Evolutionary conservation across 2,888 invertebrate species (phyloP), one percentile per base, ranked within the genome.

Genomic region (Trileptium ribeirensis): DNA sequence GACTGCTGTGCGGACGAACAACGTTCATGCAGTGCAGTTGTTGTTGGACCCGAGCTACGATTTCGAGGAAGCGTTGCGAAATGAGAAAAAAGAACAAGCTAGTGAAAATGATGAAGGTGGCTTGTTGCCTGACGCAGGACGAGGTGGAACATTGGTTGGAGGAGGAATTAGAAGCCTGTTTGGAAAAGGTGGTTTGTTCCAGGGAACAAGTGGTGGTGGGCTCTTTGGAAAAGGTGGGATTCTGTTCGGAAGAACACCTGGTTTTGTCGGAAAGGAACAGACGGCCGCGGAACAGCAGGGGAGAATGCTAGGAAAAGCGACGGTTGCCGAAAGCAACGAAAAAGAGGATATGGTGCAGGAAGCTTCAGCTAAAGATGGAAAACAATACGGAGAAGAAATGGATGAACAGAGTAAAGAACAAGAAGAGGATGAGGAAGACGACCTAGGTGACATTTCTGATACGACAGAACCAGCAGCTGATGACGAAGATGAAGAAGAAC

Each of bases 1-100:
- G 89, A 88, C 89, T 85, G 89, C 90, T 74, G 89, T 89, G 19
- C 86, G 86, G 84, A 84, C 87, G 88, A 90, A 90, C 86, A 88
- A 90, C 82, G 83, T 87, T 29, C 84, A 86, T 79, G 85, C 89
- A 85, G 89, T 89, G 3, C 88, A 88, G 83, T 84, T 90, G 36
- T 85, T 90, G 67, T 83, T 90, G 74, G 88, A 90, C 84, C 84
- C 85, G 80, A 84, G 84, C 70, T 90, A 88, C 84, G 85, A 86
- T 8, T 51, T 24, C n/a, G 15, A 2, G 2, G 40, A n/a, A 37
- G 33, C 15, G 19, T 67, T 24, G 1, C 3, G 2, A 29, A 2
- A 34, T 24, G n/a, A 19, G 3, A 33, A 37, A 3, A 77, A 15
- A 29, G 33, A 34, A 15, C 19, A 36, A 36, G 77, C 8, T 51